A percentile compares a stretch with the other conserved stretches of the same genome.
Conservation (phyloP, 2,113 vertebrate genomes). For the Xiphorhynchus elegans region DNA sequence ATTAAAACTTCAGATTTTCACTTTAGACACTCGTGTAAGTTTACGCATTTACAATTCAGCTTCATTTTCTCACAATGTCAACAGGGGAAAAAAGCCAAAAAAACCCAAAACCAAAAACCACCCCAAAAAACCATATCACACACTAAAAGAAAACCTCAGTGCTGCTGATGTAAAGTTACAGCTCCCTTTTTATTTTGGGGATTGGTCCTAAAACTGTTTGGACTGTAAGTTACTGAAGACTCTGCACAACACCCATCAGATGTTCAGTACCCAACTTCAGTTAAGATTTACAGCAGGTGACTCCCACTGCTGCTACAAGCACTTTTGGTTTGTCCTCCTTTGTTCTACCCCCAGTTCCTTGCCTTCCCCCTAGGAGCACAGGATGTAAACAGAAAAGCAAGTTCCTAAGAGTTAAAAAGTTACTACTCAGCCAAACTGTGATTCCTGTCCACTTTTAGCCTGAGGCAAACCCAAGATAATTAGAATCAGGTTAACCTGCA, state of each 20-base stretch:
- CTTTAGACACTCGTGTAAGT: background rate
- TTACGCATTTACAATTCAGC: background rate
- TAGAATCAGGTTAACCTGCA: slow-evolving; percentile 55
- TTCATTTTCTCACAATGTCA: background rate
- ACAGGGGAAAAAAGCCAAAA: background rate
- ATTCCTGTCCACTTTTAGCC: slow-evolving; percentile 39
- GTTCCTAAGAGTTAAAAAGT: slow-evolving; percentile 22
- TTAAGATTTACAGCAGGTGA: background rate
- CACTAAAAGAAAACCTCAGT: background rate
- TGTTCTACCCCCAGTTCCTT: background rate
- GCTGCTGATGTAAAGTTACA: background rate
- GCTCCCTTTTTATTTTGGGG: background rate
- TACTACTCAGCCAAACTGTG: background rate
- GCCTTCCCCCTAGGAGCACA: background rate
- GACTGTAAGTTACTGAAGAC: background rate
- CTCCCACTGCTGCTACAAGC: background rate
- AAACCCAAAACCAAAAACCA: no score
- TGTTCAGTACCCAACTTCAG: background rate
- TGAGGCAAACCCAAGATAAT: slow-evolving; percentile 46
- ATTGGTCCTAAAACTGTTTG: background rate
- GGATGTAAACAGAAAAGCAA: slow-evolving; percentile 9
- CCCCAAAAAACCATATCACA: no score
- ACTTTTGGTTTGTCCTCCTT: background rate
- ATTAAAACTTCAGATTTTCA: background rate
- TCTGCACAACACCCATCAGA: background rate